Conservation (phyloP, 2,888 invertebrate genomes). For the Microdon myrmicae region DNA sequence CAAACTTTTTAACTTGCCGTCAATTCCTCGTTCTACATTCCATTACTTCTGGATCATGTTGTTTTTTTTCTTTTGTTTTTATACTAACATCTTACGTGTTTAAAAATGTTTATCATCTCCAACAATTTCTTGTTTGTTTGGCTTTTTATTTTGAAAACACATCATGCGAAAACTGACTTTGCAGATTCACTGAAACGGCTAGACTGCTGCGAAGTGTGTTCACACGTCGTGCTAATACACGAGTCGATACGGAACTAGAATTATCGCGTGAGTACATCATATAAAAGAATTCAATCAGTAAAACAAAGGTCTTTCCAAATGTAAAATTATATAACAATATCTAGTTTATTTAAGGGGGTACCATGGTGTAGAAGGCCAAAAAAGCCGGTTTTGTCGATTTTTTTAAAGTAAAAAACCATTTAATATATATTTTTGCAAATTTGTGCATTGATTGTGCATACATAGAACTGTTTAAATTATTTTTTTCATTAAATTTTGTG, state of each 20-base stretch:
- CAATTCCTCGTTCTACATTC: background rate
- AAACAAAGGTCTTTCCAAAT: too few species aligned
- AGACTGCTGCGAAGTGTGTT: conserved; percentile 94
- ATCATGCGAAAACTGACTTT: conserved; percentile 58
- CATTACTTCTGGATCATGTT: conserved; percentile 8
- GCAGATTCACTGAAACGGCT: conserved; percentile 97
- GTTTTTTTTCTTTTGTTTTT: background rate
- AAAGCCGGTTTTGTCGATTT: too few species aligned
- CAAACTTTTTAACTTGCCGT: too few species aligned
- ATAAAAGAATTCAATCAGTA: too few species aligned
- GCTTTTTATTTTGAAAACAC: conserved; percentile 11
- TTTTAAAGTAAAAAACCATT: too few species aligned
- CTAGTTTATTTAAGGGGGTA: too few species aligned
- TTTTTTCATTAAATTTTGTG: too few species aligned
- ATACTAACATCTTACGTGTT: background rate
- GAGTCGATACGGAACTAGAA: conserved; percentile 88
- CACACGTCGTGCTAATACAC: conserved; percentile 79
- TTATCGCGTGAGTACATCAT: conserved; percentile 85
- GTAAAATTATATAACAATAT: too few species aligned
- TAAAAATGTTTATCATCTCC: background rate
- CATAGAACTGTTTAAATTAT: too few species aligned
- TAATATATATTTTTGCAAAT: too few species aligned
- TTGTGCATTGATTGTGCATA: too few species aligned
- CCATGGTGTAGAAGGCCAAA: too few species aligned
- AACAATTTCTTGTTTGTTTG: conserved; percentile 3